Conservation (phyloP, 2,113 vertebrate species). For the Thamnophis sirtalis region DNA sequence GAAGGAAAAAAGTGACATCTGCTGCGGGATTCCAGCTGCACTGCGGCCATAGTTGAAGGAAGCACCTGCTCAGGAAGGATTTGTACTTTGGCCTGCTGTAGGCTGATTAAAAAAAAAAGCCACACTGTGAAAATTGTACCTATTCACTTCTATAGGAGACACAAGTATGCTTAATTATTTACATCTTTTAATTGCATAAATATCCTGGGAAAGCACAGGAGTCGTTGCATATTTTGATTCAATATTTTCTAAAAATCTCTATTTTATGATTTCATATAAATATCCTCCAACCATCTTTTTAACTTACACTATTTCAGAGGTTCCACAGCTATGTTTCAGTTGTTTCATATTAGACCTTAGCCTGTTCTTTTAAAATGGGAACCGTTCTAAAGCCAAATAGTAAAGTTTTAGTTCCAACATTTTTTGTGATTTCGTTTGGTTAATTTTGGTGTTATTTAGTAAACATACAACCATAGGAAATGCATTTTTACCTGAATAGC, state of each 20-base stretch:
- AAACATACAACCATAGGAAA: constrained; percentile 3
- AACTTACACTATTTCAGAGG: not conserved
- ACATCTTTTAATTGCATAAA: not conserved
- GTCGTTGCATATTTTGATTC: not conserved
- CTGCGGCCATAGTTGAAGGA: constrained; percentile 82
- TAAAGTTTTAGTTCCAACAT: not conserved
- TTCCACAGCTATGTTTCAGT: not conserved
- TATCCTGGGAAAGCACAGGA: not conserved
- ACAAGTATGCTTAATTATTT: not conserved
- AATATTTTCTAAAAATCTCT: not conserved
- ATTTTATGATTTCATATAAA: not conserved
- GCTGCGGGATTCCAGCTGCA: constrained; percentile 82
- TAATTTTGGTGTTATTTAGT: constrained; percentile 11
- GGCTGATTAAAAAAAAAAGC: constrained; percentile 65
- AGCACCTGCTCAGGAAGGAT: constrained; percentile 92
- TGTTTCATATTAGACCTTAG: not conserved
- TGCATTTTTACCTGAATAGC: constrained; percentile 23
- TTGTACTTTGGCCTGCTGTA: constrained; percentile 92
- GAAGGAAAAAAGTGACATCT: constrained; percentile 75
- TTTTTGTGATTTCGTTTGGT: constrained; percentile 20
- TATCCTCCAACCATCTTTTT: not conserved
- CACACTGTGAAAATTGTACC: not conserved
- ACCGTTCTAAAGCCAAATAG: constrained; percentile 10
- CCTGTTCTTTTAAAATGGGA: not conserved
- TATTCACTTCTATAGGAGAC: not conserved